A percentile compares a stretch with the other conserved stretches of the same genome.
Evolutionary conservation across 2,797 vertebrate genomes (phyloP).

Genomic region (Chelidonichthys spinosus): DNA sequence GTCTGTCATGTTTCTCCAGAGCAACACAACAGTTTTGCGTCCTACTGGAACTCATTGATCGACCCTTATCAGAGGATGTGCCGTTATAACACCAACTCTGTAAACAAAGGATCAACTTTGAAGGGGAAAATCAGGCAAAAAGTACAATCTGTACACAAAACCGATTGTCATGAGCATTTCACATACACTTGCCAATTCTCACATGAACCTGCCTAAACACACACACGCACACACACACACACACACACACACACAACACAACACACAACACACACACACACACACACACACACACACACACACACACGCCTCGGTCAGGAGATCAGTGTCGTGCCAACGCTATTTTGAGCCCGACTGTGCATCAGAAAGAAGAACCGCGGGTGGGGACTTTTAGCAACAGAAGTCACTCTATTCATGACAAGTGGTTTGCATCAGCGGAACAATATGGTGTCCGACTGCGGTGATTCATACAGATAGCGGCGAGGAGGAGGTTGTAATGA

Average conservation of each 20-base stretch:
- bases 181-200: not conserved
- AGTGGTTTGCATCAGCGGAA: conserved; percentile 52
- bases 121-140: conserved; percentile 5
- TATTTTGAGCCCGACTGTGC: conserved; percentile 60
- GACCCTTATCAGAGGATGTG: not conserved
- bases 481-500: conserved; percentile 31
- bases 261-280: not conserved
- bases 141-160: not conserved
- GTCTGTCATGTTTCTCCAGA: not conserved
- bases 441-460: conserved; percentile 37
- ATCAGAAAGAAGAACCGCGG: conserved; percentile 75
- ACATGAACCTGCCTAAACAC: not conserved
- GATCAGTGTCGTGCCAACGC: conserved; percentile 34
- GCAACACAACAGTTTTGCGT: not conserved
- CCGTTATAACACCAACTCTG: not conserved
- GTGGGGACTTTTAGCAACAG: conserved; percentile 69
- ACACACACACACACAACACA: conserved; percentile 7
- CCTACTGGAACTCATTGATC: conserved; percentile 25
- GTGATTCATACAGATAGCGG: conserved; percentile 65
- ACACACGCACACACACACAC: conserved; percentile 2
- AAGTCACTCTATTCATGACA: conserved; percentile 58
- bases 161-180: conserved; percentile 3
- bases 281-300: conserved; percentile 7
- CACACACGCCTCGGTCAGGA: conserved; percentile 37
- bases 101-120: conserved; percentile 6